phyloP scores from a whole-genome alignment of 2,113 vertebrate species.

The Fukomys damarensis region DNA sequence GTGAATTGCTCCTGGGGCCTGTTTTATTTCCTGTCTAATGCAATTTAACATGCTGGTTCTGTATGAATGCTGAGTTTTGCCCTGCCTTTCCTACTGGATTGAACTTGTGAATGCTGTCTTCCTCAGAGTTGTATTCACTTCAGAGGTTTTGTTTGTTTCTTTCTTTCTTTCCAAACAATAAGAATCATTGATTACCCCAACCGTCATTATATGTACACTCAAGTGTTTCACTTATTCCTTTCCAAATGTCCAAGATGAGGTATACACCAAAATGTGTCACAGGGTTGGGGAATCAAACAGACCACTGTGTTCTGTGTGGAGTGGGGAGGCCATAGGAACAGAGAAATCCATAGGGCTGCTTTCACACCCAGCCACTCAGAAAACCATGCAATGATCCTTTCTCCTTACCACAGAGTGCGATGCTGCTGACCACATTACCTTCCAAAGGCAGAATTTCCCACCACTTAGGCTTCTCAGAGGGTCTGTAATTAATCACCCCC shows the following conservation, averaged over 20 bases:
- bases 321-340: neutral
- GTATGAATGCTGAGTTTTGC: neutral
- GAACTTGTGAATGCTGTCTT: neutral
- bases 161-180: neutral
- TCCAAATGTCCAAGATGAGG: neutral
- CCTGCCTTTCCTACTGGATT: neutral
- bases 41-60: neutral
- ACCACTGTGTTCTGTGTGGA: neutral
- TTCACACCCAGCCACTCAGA: neutral
- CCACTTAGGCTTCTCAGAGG: neutral
- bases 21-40: neutral
- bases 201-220: neutral
- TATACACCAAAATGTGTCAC: neutral
- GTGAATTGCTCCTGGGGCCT: neutral
- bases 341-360: neutral
- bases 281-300: neutral
- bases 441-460: neutral
- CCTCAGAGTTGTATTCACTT: neutral
- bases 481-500: neutral
- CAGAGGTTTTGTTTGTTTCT: neutral
- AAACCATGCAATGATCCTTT: neutral
- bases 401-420: neutral
- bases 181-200: neutral
- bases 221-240: neutral
- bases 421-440: neutral